A percentile compares a stretch with the other conserved stretches of the same genome.
Evolutionary conservation across 1,140 invertebrate species (phyloP).

Genomic region (Neodiprion virginianus): DNA sequence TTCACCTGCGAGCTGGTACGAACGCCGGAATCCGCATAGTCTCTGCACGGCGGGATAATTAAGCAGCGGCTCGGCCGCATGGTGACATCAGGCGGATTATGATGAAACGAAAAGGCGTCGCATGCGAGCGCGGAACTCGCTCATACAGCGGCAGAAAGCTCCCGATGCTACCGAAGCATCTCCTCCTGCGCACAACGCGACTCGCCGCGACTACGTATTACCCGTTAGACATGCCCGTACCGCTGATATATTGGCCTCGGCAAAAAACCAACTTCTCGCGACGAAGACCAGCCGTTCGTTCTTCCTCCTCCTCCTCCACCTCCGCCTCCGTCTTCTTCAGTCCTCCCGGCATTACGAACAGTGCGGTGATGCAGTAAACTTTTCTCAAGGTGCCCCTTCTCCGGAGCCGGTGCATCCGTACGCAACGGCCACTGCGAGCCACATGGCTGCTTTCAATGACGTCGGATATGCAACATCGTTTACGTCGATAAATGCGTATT

Average conservation of each 20-base stretch:
- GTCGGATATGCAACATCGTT: too few species aligned
- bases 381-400: neutral
- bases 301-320: conserved; percentile 35
- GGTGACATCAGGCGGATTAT: neutral
- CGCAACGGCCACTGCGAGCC: too few species aligned
- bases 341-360: conserved; percentile 25
- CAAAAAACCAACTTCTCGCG: conserved; percentile 55
- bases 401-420: too few species aligned
- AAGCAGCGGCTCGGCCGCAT: neutral
- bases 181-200: too few species aligned
- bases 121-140: too few species aligned
- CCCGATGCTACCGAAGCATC: too few species aligned
- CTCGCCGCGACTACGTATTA: conserved; percentile 47
- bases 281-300: conserved; percentile 24
- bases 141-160: too few species aligned
- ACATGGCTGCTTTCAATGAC: too few species aligned
- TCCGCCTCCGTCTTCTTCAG: conserved; percentile 31
- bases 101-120: neutral
- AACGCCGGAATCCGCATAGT: neutral
- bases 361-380: neutral
- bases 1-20: neutral
- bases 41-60: neutral
- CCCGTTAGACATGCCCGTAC: conserved; percentile 58
- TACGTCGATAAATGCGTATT: too few species aligned
- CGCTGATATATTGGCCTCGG: conserved; percentile 57